Evolutionary conservation across 2,797 vertebrate species (phyloP), one percentile per base, ranked within the genome.

Genomic region (Prunella strophiata): DNA sequence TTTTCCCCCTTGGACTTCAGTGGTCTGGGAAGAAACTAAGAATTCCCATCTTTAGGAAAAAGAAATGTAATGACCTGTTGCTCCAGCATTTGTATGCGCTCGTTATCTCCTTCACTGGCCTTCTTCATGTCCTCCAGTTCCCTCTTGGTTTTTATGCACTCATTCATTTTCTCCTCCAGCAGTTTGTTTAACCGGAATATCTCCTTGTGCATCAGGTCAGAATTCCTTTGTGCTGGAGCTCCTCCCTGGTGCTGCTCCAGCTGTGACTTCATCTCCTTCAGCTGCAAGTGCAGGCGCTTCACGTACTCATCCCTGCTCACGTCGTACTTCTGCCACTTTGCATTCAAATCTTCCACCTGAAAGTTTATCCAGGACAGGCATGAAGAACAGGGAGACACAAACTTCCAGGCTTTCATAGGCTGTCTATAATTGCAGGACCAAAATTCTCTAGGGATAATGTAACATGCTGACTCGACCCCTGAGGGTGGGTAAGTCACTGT

Each of bases 251-350:
- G 89, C 4, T 96, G 85, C 59, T 95, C 96, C 5, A 52, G 76
- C 12, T 96, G 95, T 0, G 84, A 83, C 88, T 91, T 98, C 94
- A 98, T 96, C 43, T 94, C 97, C 93, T 98, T 98, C 47, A 99
- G 97, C 97, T 98, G 98, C 73, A 98, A 96, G 58, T 98, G 98
- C 45, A 99, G 96, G 11, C 97, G 97, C 92, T 98, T 97, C 95
- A 99, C 99, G 0, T 99, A 99, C 68, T 99, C 98, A 4, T 99
- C 99, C 94, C 99, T 96, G 79, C 99, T 99, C 0, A 98, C 98
- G 5, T 99, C 99, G 0, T 99, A 99, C 82, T 98, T 99, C 97
- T 99, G 99, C 99, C 99, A 99, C 71, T 98, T 99, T 10, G 98
- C 97, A 16, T 99, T 99, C 81, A 99, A 98, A 87, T 98, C 98